Percentiles rank a stretch among this genome's conserved stretches.
Evolutionary conservation across 1,140 invertebrate species (phyloP).

Genomic region (Mercenaria mercenaria): DNA sequence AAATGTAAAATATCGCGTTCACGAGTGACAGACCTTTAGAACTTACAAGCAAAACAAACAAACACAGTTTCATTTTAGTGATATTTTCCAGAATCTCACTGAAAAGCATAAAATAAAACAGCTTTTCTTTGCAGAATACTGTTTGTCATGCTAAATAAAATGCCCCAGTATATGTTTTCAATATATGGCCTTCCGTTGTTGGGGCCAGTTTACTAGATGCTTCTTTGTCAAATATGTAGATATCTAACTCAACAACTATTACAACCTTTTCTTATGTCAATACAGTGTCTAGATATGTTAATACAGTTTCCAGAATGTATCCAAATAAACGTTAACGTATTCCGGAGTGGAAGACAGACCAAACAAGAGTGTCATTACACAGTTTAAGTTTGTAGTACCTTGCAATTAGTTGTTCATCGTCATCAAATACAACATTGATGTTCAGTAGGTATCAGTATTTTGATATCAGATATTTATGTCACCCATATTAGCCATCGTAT

Average conservation of each 20-base stretch:
- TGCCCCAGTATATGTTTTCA: not conserved
- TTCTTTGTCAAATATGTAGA: not conserved
- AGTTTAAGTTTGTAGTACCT: conserved; percentile 90
- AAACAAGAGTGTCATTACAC: conserved; percentile 88
- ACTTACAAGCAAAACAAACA: too few relatives aligned
- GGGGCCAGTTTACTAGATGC: too few relatives aligned
- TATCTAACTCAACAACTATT: conserved; percentile 40
- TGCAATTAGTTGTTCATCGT: conserved; percentile 87
- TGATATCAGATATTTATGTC: conserved; percentile 88
- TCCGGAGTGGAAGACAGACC: conserved; percentile 81
- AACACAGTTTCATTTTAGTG: too few relatives aligned
- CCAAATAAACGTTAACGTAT: conserved; percentile 74
- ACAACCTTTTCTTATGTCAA: conserved; percentile 88
- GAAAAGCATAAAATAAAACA: too few relatives aligned
- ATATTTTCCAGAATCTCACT: too few relatives aligned
- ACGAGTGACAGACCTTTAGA: too few relatives aligned
- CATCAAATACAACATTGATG: conserved; percentile 91
- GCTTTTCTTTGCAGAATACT: not conserved
- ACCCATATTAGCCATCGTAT: conserved; percentile 91
- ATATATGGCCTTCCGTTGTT: not conserved
- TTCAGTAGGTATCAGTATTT: conserved; percentile 88
- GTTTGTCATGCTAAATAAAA: conserved; percentile 40
- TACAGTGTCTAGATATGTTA: conserved; percentile 92
- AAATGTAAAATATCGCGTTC: too few relatives aligned
- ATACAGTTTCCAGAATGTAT: conserved; percentile 94